A percentile compares a stretch with the other conserved stretches of the same genome.
Evolutionary conservation across 1,140 invertebrate genomes (phyloP).

Genomic region (Anadara kagoshimensis): DNA sequence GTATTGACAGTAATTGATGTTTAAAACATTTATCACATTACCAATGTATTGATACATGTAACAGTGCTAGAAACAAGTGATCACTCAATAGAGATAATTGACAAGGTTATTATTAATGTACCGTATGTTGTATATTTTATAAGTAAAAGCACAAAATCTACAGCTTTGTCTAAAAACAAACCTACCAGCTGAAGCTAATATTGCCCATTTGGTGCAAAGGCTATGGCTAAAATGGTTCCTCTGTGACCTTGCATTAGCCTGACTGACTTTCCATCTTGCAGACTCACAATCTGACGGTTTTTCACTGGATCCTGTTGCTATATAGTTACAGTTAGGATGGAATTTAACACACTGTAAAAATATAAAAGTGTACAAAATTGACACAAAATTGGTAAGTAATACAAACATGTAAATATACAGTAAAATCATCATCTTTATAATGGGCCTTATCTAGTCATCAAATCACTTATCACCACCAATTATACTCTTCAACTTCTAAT

Average conservation of each 20-base stretch:
- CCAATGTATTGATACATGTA: no score
- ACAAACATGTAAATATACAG: no score
- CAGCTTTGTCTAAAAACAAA: neutral
- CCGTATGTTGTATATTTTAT: neutral
- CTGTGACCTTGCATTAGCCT: constrained; percentile 76
- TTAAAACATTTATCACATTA: no score
- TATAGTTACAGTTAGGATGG: constrained; percentile 97
- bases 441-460: no score
- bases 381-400: no score
- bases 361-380: neutral
- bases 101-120: neutral
- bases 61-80: no score
- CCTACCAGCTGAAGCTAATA: constrained; percentile 79
- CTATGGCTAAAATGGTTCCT: constrained; percentile 78
- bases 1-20: no score
- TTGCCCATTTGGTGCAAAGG: constrained; percentile 83
- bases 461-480: no score
- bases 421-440: no score
- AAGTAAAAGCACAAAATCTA: neutral
- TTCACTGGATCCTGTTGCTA: constrained; percentile 97
- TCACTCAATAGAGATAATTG: neutral
- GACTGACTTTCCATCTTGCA: constrained; percentile 75
- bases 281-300: constrained; percentile 95
- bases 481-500: no score
- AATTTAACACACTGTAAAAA: constrained; percentile 89